Evolutionary conservation across 2,113 vertebrate genomes (phyloP), one percentile per base, ranked within the genome.

Genomic region (Siniperca chuatsi): DNA sequence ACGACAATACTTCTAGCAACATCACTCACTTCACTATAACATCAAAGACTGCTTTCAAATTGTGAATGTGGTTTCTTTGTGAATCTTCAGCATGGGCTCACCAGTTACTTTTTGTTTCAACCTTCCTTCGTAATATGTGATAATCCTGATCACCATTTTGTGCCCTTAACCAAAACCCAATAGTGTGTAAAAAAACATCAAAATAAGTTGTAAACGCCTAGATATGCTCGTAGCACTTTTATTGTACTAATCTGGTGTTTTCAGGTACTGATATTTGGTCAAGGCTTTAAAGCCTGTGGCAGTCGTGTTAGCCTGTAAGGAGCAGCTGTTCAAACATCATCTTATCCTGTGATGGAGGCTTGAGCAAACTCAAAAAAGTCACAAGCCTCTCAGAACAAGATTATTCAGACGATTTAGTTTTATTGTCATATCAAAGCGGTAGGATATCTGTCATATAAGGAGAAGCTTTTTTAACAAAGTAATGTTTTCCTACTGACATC

Each of bases 321-420:
- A 52, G 25, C 78, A 79, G 64, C 78, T 82, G 83, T 88, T 82
- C 62, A 90, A 90, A 86, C 81, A 70, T 37, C 10, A 40, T 66
- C 21, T 55, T 11, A 29, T 79, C 61, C 71, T 55, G 25, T 84
- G 57, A 6, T 4, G 8, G 23, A 3, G 67, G 55, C 20, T 11
- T 72, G 35, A 82, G 16, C 21, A 44, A 75, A 71, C 54, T 23
- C 13, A 9, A 18, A 13, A 25, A 33, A 54, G 4, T 18, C 33
- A 35, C n/a, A 20, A 35, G 29, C 5, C 46, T 35, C 8, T 37
- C 33, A 6, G 46, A 74, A 44, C 8, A 40, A 82, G 23, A 52
- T 50, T 16, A 68, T 58, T 58, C 15, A 37, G 29, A 50, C 6
- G 4, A 37, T 50, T 60, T n/a, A 23, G 40, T 35, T 48, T 55